Percentiles rank a stretch among this genome's conserved stretches.
phyloP scores from a whole-genome alignment of 1,140 invertebrate species.

The Sitobion miscanthi region DNA sequence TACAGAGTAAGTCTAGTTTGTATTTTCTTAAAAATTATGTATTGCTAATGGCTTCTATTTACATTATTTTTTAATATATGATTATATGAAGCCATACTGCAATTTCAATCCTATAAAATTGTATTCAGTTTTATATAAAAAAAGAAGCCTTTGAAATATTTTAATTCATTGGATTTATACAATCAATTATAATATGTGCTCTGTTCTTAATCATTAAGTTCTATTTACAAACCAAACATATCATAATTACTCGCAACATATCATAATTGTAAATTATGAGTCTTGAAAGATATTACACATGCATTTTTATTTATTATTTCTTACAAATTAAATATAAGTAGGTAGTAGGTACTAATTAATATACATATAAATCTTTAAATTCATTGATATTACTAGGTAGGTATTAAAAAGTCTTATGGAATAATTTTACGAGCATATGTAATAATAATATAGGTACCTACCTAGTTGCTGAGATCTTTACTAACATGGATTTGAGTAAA shows the following conservation, averaged over 20 bases:
- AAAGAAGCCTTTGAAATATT: constrained; percentile 47
- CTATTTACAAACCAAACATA: neutral
- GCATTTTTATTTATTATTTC: neutral
- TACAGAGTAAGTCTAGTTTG: neutral
- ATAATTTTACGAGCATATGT: no score
- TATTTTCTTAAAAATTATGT: neutral
- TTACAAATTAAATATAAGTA: neutral
- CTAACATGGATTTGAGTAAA: neutral
- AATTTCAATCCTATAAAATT: constrained; percentile 46
- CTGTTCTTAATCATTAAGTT: neutral
- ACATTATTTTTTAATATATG: constrained; percentile 43
- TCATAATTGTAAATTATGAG: neutral
- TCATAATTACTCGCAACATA: neutral
- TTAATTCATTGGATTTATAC: constrained; percentile 40
- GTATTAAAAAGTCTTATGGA: no score
- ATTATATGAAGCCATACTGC: constrained; percentile 41
- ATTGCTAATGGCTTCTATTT: constrained; percentile 46
- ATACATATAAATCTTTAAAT: no score
- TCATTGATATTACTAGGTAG: neutral
- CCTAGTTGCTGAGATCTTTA: neutral
- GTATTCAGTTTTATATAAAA: constrained; percentile 21
- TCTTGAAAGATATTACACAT: neutral
- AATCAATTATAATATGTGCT: constrained; percentile 23
- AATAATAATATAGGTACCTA: no score
- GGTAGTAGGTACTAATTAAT: neutral